Percentiles rank a stretch among this genome's conserved stretches.
Evolutionary conservation across 2,113 vertebrate species (phyloP).

Genomic region (Erinaceus europaeus): DNA sequence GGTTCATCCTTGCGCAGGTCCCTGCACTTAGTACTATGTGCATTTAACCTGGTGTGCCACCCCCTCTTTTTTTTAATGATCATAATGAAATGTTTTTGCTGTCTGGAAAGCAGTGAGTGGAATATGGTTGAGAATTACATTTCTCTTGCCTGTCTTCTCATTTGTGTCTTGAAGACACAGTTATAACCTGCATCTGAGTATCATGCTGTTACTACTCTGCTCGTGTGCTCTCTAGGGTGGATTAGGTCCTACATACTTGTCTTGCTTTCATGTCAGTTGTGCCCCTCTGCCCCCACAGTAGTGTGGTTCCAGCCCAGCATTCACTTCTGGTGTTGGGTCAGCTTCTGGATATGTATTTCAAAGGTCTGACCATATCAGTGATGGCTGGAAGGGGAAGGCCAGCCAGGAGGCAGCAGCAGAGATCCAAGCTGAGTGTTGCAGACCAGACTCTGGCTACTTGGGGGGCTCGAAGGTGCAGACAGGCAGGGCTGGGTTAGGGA

Average conservation of each 20-base stretch:
- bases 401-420: not conserved
- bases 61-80: no score
- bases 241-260: not conserved
- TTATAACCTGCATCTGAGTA: not conserved
- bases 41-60: no score
- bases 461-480: not conserved
- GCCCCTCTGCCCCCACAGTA: not conserved
- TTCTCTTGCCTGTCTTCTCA: not conserved
- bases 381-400: not conserved
- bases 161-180: not conserved
- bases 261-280: not conserved
- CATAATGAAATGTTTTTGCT: conserved; percentile 13
- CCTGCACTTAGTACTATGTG: no score
- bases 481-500: conserved; percentile 26
- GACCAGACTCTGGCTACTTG: not conserved
- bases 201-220: not conserved
- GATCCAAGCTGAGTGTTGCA: not conserved
- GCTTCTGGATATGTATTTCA: no score
- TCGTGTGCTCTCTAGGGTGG: not conserved
- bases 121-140: not conserved
- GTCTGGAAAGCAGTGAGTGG: not conserved
- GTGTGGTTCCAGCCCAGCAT: not conserved
- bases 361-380: no score
- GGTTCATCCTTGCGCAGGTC: no score
- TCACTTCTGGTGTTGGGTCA: not conserved